phyloP scores from a whole-genome alignment of 2,888 invertebrate species.

The Bugula neritina region DNA sequence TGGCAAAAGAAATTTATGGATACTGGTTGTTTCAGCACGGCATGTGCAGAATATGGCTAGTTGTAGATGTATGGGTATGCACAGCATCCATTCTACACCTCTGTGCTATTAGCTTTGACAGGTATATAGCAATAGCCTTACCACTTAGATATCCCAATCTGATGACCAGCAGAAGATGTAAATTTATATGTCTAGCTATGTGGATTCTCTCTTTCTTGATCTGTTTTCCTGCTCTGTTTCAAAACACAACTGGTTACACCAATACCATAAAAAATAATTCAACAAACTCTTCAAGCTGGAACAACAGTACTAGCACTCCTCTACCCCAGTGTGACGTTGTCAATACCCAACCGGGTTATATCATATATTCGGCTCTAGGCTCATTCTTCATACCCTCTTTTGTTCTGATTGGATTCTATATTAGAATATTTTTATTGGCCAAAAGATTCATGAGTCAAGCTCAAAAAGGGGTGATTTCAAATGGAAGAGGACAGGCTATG shows the following conservation, averaged over 20 bases:
- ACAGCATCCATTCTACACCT: constrained; percentile 93
- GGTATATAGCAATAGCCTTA: constrained; percentile 89
- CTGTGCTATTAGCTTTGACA: constrained; percentile 83
- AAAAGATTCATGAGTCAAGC: constrained; percentile 48
- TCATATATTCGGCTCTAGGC: constrained; percentile 93
- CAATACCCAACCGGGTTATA: constrained; percentile 77
- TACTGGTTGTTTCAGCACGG: constrained; percentile 89
- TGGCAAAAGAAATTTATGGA: constrained; percentile 72
- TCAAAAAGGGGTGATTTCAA: constrained; percentile 42
- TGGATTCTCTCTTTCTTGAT: constrained; percentile 95
- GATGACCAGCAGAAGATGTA: constrained; percentile 74
- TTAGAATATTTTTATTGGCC: constrained; percentile 90
- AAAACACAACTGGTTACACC: constrained; percentile 53
- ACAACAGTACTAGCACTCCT: background rate
- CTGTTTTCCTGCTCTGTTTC: constrained; percentile 86
- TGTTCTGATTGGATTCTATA: constrained; percentile 96
- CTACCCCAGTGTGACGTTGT: constrained; percentile 10
- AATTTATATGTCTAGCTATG: constrained; percentile 78
- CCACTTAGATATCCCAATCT: constrained; percentile 90
- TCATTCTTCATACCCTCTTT: constrained; percentile 97
- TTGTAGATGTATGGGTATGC: constrained; percentile 97
- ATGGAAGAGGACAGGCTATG: constrained; percentile 51
- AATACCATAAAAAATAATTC: background rate
- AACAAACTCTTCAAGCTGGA: background rate
- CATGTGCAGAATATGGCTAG: constrained; percentile 94